A percentile compares a stretch with the other conserved stretches of the same genome.
Conservation (phyloP, 2,113 vertebrate genomes). For the Coptodon rendalli region DNA sequence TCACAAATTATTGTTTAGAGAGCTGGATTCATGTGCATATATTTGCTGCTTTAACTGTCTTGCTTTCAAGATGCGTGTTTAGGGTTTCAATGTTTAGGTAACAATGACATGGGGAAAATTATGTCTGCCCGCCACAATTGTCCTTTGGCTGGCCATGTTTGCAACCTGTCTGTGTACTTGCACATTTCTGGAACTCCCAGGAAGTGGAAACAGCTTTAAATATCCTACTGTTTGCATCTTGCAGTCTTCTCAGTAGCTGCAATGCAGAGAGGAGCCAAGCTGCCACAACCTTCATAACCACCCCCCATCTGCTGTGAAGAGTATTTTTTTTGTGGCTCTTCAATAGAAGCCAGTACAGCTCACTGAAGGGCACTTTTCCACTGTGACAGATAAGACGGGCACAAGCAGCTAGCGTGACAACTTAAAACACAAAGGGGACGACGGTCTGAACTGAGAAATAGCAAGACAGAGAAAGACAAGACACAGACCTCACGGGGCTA, state of each 20-base stretch:
- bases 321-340: background rate
- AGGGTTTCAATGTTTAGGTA: background rate
- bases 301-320: background rate
- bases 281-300: background rate
- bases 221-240: background rate
- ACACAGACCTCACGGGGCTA: background rate
- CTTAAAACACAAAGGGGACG: background rate
- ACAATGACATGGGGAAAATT: background rate
- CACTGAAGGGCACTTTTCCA: background rate
- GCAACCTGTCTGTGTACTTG: background rate
- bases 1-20: background rate
- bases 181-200: background rate
- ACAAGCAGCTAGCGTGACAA: background rate
- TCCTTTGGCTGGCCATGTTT: background rate
- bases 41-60: background rate
- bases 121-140: background rate
- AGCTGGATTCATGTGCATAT: background rate
- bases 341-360: background rate
- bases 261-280: constrained; percentile 39
- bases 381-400: background rate
- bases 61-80: background rate
- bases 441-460: background rate
- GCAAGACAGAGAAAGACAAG: background rate
- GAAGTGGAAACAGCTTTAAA: background rate
- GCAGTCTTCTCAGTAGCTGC: constrained; percentile 34